phyloP scores from a whole-genome alignment of 2,888 invertebrate species.

The Axea sp. region DNA sequence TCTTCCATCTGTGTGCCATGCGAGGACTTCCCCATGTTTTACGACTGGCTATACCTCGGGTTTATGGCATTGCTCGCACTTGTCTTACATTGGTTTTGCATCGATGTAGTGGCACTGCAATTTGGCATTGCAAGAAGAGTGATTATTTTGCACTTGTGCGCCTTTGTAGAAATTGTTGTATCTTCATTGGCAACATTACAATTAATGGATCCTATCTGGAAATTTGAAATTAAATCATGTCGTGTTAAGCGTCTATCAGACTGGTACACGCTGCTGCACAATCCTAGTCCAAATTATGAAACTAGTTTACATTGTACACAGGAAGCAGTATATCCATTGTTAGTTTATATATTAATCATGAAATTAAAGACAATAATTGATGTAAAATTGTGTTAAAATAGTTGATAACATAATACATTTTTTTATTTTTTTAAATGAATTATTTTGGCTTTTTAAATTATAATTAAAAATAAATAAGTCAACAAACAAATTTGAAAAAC shows the following conservation, averaged over 20 bases:
- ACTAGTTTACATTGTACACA: conserved; percentile 95
- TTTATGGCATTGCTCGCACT: conserved; percentile 95
- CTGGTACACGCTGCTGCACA: conserved; percentile 97
- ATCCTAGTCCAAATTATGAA: conserved; percentile 95
- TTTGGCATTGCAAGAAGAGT: conserved; percentile 89
- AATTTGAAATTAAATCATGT: conserved; percentile 88
- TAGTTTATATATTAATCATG: too few relatives aligned
- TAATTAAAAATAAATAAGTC: too few relatives aligned
- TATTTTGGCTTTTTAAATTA: too few relatives aligned
- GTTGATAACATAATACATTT: too few relatives aligned
- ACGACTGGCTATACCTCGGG: conserved; percentile 96
- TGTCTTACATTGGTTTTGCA: conserved; percentile 94
- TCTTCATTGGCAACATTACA: conserved; percentile 89
- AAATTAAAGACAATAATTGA: too few relatives aligned
- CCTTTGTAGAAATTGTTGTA: conserved; percentile 88
- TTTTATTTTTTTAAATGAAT: too few relatives aligned
- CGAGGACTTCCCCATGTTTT: conserved; percentile 86
- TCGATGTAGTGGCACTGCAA: conserved; percentile 89
- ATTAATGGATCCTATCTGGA: conserved; percentile 90
- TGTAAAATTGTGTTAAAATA: too few relatives aligned
- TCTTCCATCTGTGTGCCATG: conserved; percentile 89
- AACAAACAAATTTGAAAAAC: too few relatives aligned
- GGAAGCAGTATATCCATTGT: conserved; percentile 98
- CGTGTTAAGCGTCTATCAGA: conserved; percentile 90
- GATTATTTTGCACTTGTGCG: conserved; percentile 88